Base-by-base conservation (phyloP, 30 jellyfish, hydroid and myxozoan genomes). In the Sanderia malayensis region DNA sequence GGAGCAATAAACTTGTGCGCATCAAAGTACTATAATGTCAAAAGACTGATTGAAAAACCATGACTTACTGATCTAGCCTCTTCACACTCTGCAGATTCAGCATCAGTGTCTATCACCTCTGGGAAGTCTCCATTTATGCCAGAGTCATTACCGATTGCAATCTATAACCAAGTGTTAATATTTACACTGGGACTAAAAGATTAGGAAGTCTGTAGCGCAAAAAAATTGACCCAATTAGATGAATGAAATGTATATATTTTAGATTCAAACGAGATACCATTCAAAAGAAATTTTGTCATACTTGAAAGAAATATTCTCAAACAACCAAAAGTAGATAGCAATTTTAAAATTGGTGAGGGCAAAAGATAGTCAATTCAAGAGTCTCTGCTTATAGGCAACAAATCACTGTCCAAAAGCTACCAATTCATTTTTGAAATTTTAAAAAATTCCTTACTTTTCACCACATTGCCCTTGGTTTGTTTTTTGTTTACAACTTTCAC, bases 21-120 rank as follows among this genome's bases (percentile, higher is more conserved):
- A 6, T 37, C 52, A 6, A 37, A 6, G 13, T 4, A 37, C 13
- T 37, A 37, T 13, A 37, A 37, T 37, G 52, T 37, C 52, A n/a
- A n/a, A n/a, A n/a, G n/a, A n/a, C n/a, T n/a, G n/a, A n/a, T n/a
- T n/a, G n/a, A n/a, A n/a, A n/a, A 37, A 37, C 10, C 52, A 37
- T 13, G 52, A 37, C 52, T 37, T 37, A 37, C 52, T 6, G 52
- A 37, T 37, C 52, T 37, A 13, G 6, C 52, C 52, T 37, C 52
- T 37, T 37, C 52, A 37, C 52, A 37, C 52, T 37, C 52, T 37
- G 52, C 52, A 37, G 52, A 37, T 37, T 37, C 52, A 37, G 52
- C 13, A 37, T 37, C 52, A 37, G 52, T 37, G 13, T 37, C 52
- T 37, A 37, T 13, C 52, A 37, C 6, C 52, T 37, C 52, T 6